These are phyloP conservation scores for Plusia festucae DNA, from an alignment of 2,888 invertebrate species.

Conservation along the genomic window DNA sequence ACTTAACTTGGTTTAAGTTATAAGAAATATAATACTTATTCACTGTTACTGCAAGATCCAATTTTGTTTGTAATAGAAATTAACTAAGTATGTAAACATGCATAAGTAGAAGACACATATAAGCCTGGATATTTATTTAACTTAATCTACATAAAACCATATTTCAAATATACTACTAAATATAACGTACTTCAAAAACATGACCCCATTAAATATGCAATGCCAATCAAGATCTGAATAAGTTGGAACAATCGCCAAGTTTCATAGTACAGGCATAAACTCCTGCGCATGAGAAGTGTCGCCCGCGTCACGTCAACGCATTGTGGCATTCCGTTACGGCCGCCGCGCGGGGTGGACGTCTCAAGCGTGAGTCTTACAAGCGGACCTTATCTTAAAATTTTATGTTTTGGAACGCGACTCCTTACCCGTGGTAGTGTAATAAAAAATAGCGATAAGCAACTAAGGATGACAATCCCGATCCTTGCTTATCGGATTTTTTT, in stretches of 20 bases:
- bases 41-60: no score
- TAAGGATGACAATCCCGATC: constrained; percentile 44
- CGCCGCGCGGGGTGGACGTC: constrained; percentile 70
- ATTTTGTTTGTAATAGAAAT: not conserved
- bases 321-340: constrained; percentile 76
- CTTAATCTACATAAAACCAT: not conserved
- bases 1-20: not conserved
- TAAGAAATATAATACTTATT: no score
- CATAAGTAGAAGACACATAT: no score
- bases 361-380: constrained; percentile 30
- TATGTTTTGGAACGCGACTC: constrained; percentile 67
- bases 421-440: constrained; percentile 69
- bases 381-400: constrained; percentile 69
- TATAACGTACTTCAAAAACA: not conserved
- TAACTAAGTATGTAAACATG: not conserved
- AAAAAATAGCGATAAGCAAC: constrained; percentile 72
- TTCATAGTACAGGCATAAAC: constrained; percentile 60
- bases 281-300: constrained; percentile 72
- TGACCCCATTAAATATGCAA: not conserved
- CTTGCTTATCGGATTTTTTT: not conserved
- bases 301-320: constrained; percentile 69
- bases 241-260: constrained; percentile 30
- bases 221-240: constrained; percentile 21
- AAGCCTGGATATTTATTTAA: no score
- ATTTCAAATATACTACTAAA: not conserved